These are phyloP conservation scores for Eugnorisma glareosa DNA, from an alignment of 2,888 invertebrate genomes.

Conservation along the genomic window DNA sequence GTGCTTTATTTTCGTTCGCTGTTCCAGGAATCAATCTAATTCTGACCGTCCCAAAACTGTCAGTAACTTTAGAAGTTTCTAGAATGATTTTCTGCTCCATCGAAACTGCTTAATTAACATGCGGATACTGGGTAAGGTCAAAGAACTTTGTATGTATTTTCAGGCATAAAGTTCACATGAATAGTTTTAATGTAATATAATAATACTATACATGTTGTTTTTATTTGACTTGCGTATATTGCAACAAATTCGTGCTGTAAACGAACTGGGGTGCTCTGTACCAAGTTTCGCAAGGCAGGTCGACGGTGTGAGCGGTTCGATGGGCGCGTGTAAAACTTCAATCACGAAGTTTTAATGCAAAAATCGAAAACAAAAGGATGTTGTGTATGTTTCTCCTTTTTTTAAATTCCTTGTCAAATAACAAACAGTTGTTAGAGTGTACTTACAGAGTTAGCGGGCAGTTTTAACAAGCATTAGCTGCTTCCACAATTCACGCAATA, in stretches of 20 bases:
- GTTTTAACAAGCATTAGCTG: background rate
- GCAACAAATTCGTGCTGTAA: background rate
- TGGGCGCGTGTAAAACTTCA: background rate
- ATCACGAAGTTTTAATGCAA: background rate
- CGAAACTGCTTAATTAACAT: slow-evolving; percentile 12
- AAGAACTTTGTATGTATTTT: background rate
- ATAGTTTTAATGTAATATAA: background rate
- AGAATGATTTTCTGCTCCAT: slow-evolving; percentile 14
- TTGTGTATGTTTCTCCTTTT: background rate
- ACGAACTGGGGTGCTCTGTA: background rate
- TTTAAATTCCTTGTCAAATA: background rate
- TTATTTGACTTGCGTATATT: background rate
- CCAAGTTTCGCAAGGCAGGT: background rate
- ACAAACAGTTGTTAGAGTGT: background rate
- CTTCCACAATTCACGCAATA: background rate
- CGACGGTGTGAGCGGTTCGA: background rate
- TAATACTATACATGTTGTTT: background rate
- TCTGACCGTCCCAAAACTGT: slow-evolving; percentile 17
- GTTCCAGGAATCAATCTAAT: slow-evolving; percentile 13
- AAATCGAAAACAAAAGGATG: background rate
- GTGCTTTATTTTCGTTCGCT: background rate
- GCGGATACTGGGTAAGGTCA: background rate
- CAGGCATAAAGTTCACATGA: background rate
- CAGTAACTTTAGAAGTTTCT: slow-evolving; percentile 37
- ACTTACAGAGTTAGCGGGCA: background rate